These are phyloP conservation scores for Mionectes macconnelli DNA, from an alignment of 2,113 vertebrate species.

Conservation along the genomic window DNA sequence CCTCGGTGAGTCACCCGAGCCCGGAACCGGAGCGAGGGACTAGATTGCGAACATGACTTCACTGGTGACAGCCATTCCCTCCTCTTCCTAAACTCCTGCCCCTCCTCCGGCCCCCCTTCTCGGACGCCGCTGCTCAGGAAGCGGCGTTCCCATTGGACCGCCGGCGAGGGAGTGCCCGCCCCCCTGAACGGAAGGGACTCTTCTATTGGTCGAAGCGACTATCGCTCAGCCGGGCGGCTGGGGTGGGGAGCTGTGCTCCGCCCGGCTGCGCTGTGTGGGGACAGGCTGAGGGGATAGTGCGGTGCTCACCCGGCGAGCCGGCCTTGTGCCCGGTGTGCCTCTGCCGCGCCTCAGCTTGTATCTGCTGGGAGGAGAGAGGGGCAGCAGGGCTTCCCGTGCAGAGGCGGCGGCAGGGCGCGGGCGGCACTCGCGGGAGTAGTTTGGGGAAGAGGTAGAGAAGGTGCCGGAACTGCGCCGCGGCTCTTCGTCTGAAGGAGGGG, in stretches of 20 bases:
- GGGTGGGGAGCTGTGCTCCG: not conserved
- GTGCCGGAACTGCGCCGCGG: conserved; percentile 47
- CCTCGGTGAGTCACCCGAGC: conserved; percentile 65
- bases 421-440: not conserved
- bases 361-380: not conserved
- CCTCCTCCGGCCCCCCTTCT: conserved; percentile 46
- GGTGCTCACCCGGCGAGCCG: accelerated
- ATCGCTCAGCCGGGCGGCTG: not conserved
- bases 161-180: conserved; percentile 9
- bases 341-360: not conserved
- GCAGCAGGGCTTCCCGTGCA: no score
- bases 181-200: not conserved
- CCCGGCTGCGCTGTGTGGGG: not conserved
- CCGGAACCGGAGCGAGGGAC: conserved; percentile 26
- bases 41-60: conserved; percentile 85
- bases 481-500: not conserved
- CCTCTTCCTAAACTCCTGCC: conserved; percentile 79
- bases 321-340: no score
- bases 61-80: conserved; percentile 82
- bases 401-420: not conserved
- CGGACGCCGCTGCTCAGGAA: conserved; percentile 47
- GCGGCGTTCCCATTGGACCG: conserved; percentile 8
- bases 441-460: conserved; percentile 34
- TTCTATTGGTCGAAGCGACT: accelerated
- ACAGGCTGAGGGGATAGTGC: not conserved